These are phyloP conservation scores for Mesoligia furuncula DNA, from an alignment of 2,888 invertebrate species.

Conservation along the genomic window DNA sequence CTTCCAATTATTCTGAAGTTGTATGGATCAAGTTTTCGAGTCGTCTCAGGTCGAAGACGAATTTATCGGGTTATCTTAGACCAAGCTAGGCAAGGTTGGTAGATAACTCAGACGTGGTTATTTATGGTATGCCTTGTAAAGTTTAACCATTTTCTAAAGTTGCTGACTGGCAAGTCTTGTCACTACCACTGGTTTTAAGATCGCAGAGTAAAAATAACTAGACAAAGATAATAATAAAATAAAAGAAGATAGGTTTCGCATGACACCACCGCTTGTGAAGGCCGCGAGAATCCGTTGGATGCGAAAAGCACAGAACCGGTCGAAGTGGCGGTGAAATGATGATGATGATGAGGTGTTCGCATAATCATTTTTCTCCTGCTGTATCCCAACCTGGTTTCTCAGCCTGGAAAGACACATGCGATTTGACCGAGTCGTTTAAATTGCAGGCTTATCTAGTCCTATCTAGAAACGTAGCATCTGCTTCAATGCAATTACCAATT, in stretches of 20 bases:
- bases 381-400: neutral
- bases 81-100: neutral
- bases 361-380: neutral
- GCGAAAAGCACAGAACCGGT: neutral
- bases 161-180: neutral
- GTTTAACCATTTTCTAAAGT: neutral
- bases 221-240: no score
- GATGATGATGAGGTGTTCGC: neutral
- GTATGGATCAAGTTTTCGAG: neutral
- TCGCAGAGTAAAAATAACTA: neutral
- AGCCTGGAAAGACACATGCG: neutral
- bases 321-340: neutral
- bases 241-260: neutral
- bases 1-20: neutral
- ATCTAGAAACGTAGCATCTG: slow-evolving; percentile 2
- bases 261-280: neutral
- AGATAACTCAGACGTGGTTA: neutral
- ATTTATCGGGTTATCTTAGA: neutral
- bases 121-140: neutral
- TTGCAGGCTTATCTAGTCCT: neutral
- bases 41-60: neutral
- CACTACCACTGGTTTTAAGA: neutral
- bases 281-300: neutral
- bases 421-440: neutral
- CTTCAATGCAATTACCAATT: slow-evolving; percentile 44